Evolutionary conservation across 2,113 vertebrate genomes (phyloP).

Genomic region (Brevimyrus niger): DNA sequence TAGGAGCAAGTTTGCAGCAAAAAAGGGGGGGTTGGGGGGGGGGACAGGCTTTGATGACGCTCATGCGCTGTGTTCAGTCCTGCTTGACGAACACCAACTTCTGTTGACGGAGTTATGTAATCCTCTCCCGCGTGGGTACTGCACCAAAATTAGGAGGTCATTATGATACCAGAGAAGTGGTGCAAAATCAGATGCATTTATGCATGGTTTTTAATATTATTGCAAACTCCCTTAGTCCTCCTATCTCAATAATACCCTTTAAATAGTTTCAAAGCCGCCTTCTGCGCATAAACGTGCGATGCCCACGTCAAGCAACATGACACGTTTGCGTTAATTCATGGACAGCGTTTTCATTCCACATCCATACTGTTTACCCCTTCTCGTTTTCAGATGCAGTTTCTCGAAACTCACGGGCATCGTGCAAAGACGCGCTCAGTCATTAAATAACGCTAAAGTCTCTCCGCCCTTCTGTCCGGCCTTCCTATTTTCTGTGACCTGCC

Average conservation of each 20-base stretch:
- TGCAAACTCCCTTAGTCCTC: neutral
- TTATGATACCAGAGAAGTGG: neutral
- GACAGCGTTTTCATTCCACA: neutral
- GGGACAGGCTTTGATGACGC: neutral
- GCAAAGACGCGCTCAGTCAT: neutral
- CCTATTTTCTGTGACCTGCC: neutral
- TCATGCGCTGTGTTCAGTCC: neutral
- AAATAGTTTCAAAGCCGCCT: neutral
- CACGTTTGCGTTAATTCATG: neutral
- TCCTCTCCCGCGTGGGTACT: slow-evolving; percentile 7
- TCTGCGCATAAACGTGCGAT: neutral
- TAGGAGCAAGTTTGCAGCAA: neutral
- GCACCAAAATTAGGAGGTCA: slow-evolving; percentile 18
- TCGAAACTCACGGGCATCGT: neutral
- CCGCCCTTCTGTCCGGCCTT: neutral
- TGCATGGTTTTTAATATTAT: neutral
- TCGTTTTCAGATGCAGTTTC: neutral
- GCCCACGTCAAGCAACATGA: neutral
- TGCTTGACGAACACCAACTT: slow-evolving; percentile 7
- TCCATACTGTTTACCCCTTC: neutral
- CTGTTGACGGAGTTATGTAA: slow-evolving; percentile 15
- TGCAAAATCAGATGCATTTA: neutral
- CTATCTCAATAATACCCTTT: neutral
- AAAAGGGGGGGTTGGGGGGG: neutral
- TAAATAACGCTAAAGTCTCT: neutral